A percentile compares a stretch with the other conserved stretches of the same genome.
Evolutionary conservation across 1,140 invertebrate genomes (phyloP).

Genomic region (Galendromus occidentalis): DNA sequence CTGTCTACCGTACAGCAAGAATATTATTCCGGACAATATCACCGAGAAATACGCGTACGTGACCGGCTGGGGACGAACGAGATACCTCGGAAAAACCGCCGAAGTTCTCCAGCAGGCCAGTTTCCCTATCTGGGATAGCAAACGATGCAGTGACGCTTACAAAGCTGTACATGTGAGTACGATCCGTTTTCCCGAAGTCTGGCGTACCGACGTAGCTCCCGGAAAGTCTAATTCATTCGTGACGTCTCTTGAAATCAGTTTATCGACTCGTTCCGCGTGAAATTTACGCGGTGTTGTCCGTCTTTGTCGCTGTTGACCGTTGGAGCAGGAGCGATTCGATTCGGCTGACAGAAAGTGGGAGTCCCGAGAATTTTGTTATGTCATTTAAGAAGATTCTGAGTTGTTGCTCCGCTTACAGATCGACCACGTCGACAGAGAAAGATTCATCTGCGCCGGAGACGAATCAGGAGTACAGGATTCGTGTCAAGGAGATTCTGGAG

Average conservation of each 20-base stretch:
- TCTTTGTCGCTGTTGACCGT: too few species aligned
- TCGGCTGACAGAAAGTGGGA: too few species aligned
- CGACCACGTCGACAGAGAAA: background rate
- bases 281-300: too few species aligned
- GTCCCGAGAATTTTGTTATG: too few species aligned
- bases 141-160: background rate
- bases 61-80: background rate
- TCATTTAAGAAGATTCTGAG: too few species aligned
- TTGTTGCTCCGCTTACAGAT: background rate
- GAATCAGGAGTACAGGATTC: background rate
- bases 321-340: too few species aligned
- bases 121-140: background rate
- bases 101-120: background rate
- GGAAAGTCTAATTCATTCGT: too few species aligned
- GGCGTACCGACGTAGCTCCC: too few species aligned
- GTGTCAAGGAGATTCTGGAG: slow-evolving; percentile 51
- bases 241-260: too few species aligned
- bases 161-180: background rate
- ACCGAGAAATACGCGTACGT: background rate
- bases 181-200: too few species aligned
- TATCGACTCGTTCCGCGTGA: too few species aligned
- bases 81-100: background rate
- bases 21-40: background rate
- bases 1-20: background rate
- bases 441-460: slow-evolving; percentile 6